Evolutionary conservation across 2,888 invertebrate species (phyloP), one percentile per base, ranked within the genome.

Genomic region (Micoletzkya japonica): DNA sequence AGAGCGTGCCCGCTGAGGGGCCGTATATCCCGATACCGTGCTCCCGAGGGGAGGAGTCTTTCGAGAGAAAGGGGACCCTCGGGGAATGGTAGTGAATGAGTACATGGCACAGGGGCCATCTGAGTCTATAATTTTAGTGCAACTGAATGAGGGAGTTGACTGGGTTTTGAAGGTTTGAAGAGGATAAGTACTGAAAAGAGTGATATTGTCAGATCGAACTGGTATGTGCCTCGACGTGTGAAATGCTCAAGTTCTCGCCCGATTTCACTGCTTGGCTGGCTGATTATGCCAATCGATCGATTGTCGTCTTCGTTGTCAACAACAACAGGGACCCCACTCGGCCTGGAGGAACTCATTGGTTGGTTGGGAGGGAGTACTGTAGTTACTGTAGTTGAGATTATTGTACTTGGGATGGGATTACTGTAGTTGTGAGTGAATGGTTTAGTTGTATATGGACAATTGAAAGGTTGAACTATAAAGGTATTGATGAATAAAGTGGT

Each of bases 241-340:
- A 68, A 36, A 44, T 68, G 44, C 57, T 68, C 30, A 68, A 68
- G 58, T 68, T 68, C 58, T 39, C 57, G 7, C 49, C 57, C 24
- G 68, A 68, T n/a, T 37, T 58, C 49, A 57, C 44, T 7, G 20
- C 58, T 7, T 68, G 68, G 68, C 44, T 68, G n/a, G 17, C 44
- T 44, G 58, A 57, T 39, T 68, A 68, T 58, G 52, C 34, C 34
- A 50, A 50, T 7, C 20, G 58, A 49, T n/a, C 39, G 3, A 57
- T 68, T 44, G 67, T 79, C 17, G 66, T 74, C n/a, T 77, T 76
- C 70, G 73, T 77, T 6, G 58, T 77, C 7, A 77, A 74, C 71
- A 70, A 79, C 60, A 79, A 77, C 39, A 6, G 37, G 7, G 74
- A 77, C 28, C 70, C 75, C 0, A 68, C 57, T 30, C 30, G 58